Percentiles rank a stretch among this genome's conserved stretches.
Evolutionary conservation across 1,140 invertebrate genomes (phyloP).

Genomic region (Elymnias hypermnestra): DNA sequence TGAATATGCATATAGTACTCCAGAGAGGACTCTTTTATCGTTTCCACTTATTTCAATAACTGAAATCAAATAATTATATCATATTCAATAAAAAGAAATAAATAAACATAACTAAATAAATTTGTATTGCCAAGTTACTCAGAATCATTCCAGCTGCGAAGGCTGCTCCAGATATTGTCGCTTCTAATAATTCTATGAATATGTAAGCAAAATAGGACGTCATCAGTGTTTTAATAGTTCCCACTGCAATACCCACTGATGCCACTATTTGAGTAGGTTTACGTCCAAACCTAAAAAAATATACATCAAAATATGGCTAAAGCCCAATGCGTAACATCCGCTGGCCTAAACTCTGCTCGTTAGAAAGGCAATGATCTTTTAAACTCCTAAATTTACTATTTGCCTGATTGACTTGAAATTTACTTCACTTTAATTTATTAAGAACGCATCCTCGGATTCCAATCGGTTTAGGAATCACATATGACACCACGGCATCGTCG

Average conservation of each 20-base stretch:
- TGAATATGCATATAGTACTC: slow-evolving; percentile 80
- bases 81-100: slow-evolving; percentile 4
- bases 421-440: no score
- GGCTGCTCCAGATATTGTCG: slow-evolving; percentile 28
- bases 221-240: slow-evolving; percentile 37
- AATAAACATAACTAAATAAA: background rate
- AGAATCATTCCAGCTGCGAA: slow-evolving; percentile 34
- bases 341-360: no score
- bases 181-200: slow-evolving; percentile 41
- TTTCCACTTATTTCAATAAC: slow-evolving; percentile 85
- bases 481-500: no score
- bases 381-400: no score
- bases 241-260: slow-evolving; percentile 25
- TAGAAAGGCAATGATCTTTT: no score
- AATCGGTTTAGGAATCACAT: no score
- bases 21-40: slow-evolving; percentile 80
- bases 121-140: slow-evolving; percentile 21
- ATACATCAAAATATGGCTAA: background rate
- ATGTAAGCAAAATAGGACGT: slow-evolving; percentile 36
- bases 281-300: slow-evolving; percentile 43
- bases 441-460: no score
- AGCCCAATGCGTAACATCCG: no score
- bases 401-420: no score
- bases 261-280: slow-evolving; percentile 40
- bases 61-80: slow-evolving; percentile 44